Evolutionary conservation across 1,140 invertebrate species (phyloP).

Genomic region (Drosophila orosa): DNA sequence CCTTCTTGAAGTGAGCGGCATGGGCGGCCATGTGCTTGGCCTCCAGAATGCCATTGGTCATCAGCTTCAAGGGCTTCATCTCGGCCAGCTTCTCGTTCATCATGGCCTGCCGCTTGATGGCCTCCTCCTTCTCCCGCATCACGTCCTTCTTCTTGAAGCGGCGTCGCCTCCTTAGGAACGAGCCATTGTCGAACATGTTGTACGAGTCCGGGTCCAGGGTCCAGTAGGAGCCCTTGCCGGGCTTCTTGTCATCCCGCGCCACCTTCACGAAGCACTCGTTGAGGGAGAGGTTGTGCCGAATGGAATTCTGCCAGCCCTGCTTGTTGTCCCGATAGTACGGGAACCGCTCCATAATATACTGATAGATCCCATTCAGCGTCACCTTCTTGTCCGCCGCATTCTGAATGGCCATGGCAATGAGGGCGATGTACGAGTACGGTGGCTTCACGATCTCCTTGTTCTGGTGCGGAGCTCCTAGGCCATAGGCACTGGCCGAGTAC

Average conservation of each 20-base stretch:
- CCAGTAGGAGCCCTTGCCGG: conserved; percentile 99
- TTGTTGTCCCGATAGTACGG: conserved; percentile 99
- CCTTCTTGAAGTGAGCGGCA: conserved; percentile 79
- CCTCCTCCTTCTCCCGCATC: conserved; percentile 94
- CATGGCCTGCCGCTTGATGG: conserved; percentile 89
- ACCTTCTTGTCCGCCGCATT: conserved; percentile 96
- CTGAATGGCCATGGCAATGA: conserved; percentile 99
- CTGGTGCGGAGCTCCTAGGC: conserved; percentile 88
- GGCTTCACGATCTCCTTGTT: conserved; percentile 97
- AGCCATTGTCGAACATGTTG: conserved; percentile 99
- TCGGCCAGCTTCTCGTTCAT: conserved; percentile 84
- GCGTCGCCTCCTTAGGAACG: conserved; percentile 94
- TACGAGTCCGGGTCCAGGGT: conserved; percentile 97
- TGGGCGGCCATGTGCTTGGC: conserved; percentile 81
- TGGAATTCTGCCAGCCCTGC: conserved; percentile 97
- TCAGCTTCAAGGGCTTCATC: conserved; percentile 83
- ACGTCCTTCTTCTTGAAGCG: conserved; percentile 99
- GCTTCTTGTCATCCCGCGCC: conserved; percentile 95
- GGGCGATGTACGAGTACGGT: conserved; percentile 98
- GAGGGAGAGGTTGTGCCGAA: conserved; percentile 97
- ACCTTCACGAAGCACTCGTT: conserved; percentile 99
- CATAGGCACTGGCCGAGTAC: conserved; percentile 86
- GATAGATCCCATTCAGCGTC: conserved; percentile 98
- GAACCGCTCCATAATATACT: conserved; percentile 99
- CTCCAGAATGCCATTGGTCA: conserved; percentile 82